Evolutionary conservation across 2,888 invertebrate genomes (phyloP), one percentile per base, ranked within the genome.

Genomic region (Ctena decussata): DNA sequence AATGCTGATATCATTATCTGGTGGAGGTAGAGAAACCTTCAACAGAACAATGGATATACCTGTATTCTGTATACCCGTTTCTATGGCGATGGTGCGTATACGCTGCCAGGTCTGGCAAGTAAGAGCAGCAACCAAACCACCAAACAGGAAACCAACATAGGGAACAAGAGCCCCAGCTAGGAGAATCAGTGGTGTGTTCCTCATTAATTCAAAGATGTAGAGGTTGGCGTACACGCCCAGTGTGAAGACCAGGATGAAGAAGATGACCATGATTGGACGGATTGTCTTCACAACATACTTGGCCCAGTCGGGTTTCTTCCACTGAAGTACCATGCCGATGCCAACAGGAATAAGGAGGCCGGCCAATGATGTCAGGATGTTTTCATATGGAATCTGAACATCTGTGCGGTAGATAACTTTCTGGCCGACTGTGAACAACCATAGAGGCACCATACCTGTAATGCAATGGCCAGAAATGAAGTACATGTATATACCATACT

Each of bases 11-110:
- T 95, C 94, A 8, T 92, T 91, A 75, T 94, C 94, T 8, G 95
- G 95, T 0, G 91, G 88, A 0, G 90, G 89, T 6, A 95, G 90
- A 8, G 94, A 93, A n/a, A 92, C 94, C 81, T 89, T 95, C 80
- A 96, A 90, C 35, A 96, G 78, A 8, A 96, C 91, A 65, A 96
- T 96, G 12, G 96, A 96, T 27, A 96, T 95, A 3, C 96, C 96
- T 0, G 99, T 99, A 96, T 99, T 99, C 96, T 99, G 98, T 74
- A 99, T 97, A 77, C 99, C 95, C 2, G 96, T 96, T 90, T 99
- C 99, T 72, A 99, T 97, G 71, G 98, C 97, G 92, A 99, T 98
- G 18, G 99, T 98, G 44, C 94, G 91, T 15, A 89, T 95, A 94
- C 79, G 95, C 94, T 92, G 95, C 95, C 82, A 96, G 91, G 84